A percentile compares a stretch with the other conserved stretches of the same genome.
Evolutionary conservation across 2,888 invertebrate genomes (phyloP).

Genomic region (Campopleginae sp.): DNA sequence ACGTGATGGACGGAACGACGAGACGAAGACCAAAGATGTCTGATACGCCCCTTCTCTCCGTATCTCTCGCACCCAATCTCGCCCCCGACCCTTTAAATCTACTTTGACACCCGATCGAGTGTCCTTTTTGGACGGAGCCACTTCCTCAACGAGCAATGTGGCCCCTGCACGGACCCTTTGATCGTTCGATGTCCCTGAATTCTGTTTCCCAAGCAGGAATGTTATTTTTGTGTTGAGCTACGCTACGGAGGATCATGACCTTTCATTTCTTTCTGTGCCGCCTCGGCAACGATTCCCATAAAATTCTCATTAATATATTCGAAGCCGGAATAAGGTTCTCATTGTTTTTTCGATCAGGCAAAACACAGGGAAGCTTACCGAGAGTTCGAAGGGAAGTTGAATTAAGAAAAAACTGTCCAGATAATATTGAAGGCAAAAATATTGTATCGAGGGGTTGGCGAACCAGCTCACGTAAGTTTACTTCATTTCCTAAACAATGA

Average conservation of each 20-base stretch:
- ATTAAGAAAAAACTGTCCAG: not conserved
- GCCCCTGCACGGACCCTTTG: slow-evolving; percentile 44
- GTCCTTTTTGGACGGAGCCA: slow-evolving; percentile 55
- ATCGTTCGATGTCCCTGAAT: slow-evolving; percentile 30
- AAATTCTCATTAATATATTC: not conserved
- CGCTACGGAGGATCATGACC: not conserved
- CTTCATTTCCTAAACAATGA: not conserved
- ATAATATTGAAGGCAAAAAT: not conserved
- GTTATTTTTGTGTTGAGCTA: not conserved
- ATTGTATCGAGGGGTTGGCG: not conserved
- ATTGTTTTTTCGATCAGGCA: not conserved
- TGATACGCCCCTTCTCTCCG: slow-evolving; percentile 24
- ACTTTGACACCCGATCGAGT: slow-evolving; percentile 76
- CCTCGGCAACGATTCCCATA: not conserved
- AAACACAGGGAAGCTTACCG: not conserved
- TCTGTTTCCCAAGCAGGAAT: not conserved
- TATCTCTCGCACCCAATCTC: slow-evolving; percentile 18
- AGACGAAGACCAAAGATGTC: slow-evolving; percentile 48
- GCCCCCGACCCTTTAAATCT: slow-evolving; percentile 51
- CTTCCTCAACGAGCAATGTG: not conserved
- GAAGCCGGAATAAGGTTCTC: not conserved
- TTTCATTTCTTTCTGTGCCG: not conserved
- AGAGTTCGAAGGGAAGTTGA: not conserved
- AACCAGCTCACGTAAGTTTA: not conserved
- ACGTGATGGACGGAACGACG: slow-evolving; percentile 16